Evolutionary conservation across 2,888 invertebrate species (phyloP), one percentile per base, ranked within the genome.

Genomic region (Norana najaformis): DNA sequence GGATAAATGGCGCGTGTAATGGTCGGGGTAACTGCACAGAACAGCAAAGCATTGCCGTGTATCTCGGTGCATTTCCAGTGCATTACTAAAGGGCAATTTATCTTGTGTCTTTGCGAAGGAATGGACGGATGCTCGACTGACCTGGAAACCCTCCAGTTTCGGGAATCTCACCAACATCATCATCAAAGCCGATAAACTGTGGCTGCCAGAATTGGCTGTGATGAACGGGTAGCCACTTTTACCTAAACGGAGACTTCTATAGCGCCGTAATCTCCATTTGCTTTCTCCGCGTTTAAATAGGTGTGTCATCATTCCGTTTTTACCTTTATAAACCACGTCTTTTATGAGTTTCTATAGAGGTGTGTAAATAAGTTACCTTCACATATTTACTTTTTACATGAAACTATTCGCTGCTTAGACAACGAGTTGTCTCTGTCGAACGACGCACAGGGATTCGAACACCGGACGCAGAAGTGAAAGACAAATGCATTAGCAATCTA

Each of bases 151-250:
- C 0, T 90, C 88, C 39, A 89, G 91, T 13, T 92, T 92, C 88
- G 92, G 92, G 6, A 92, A 92, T 89, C 88, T 92, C 18, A 90
- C 91, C 35, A 91, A 91, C 53, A 92, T 92, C 35, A 92, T 92
- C 36, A 83, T 92, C 35, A 91, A 91, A 88, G 91, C 92, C 38
- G 91, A 92, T 41, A 92, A 92, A 88, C 53, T 92, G 2, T 92
- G 92, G 92, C 91, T 92, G 69, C 92, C 92, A 53, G 92, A 92
- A 89, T 89, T 92, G 41, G 92, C 92, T 53, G 91, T 92, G n/a
- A 92, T 92, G 92, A 92, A 92, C 90, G 92, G 92, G 92, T 92
- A 85, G n/a, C 69, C n/a, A 11, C n/a, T n/a, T 69, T n/a, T 69
- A 69, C 69, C 6, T 69, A n/a, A 30, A 69, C 30, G 30, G 30